These are phyloP conservation scores for Eulemur coronatus DNA, from an alignment of 2,797 vertebrate genomes.

Conservation along the genomic window DNA sequence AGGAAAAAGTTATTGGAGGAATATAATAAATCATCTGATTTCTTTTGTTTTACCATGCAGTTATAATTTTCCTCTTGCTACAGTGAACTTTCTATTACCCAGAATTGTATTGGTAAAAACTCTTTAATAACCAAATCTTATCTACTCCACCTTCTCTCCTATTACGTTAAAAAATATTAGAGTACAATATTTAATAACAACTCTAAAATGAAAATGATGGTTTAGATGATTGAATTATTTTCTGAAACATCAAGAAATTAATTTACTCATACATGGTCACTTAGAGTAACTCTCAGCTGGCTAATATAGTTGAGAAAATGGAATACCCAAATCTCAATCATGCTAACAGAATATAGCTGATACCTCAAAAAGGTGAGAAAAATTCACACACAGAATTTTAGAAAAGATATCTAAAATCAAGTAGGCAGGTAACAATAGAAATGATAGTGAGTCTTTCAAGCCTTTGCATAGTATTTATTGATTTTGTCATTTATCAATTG, in stretches of 20 bases:
- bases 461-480: neutral
- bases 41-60: neutral
- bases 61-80: neutral
- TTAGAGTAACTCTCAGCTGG: neutral
- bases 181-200: neutral
- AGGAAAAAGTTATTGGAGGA: neutral
- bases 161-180: neutral
- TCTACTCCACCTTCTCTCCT: neutral
- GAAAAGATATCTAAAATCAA: neutral
- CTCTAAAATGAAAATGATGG: neutral
- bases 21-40: neutral
- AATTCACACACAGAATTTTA: neutral
- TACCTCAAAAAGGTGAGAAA: neutral
- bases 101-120: neutral
- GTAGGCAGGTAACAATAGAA: neutral
- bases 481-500: neutral
- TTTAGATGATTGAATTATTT: slow-evolving; percentile 7
- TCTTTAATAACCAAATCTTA: neutral
- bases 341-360: neutral
- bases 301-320: slow-evolving; percentile 17
- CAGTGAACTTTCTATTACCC: neutral
- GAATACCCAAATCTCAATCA: neutral
- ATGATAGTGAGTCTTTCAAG: neutral
- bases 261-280: neutral
- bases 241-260: neutral